Evolutionary conservation across 2,113 vertebrate genomes (phyloP).

Genomic region (Mus pahari): DNA sequence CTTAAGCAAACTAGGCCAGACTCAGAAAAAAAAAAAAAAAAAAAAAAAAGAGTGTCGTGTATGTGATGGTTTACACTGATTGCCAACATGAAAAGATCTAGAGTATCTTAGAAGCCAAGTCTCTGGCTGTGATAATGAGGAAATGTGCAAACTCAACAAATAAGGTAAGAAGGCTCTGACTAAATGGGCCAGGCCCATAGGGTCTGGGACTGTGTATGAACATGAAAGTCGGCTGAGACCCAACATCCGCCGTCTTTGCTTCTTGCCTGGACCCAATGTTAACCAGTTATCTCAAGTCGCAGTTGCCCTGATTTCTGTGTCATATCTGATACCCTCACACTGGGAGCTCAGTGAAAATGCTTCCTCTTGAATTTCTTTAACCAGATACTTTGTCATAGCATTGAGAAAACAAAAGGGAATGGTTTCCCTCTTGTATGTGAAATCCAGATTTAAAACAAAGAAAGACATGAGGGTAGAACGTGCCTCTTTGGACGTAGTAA

Average conservation of each 20-base stretch:
- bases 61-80: background rate
- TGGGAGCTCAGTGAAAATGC: background rate
- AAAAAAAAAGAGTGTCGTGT: background rate
- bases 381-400: background rate
- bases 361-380: too few species aligned
- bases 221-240: too few species aligned
- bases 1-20: background rate
- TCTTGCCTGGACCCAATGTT: too few species aligned
- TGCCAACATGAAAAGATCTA: background rate
- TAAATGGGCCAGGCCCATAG: background rate
- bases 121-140: background rate
- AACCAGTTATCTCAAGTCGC: too few species aligned
- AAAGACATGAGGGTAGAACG: background rate
- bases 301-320: background rate
- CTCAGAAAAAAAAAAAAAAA: background rate
- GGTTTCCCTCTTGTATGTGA: background rate
- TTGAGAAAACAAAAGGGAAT: background rate
- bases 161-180: background rate
- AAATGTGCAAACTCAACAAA: background rate
- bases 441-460: background rate
- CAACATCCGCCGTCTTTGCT: too few species aligned
- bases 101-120: background rate
- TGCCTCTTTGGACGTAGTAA: background rate
- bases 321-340: rapidly evolving
- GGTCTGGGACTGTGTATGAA: background rate